Evolutionary conservation across 1,140 invertebrate genomes (phyloP), one percentile per base, ranked within the genome.

Genomic region (Camponotus pennsylvanicus): DNA sequence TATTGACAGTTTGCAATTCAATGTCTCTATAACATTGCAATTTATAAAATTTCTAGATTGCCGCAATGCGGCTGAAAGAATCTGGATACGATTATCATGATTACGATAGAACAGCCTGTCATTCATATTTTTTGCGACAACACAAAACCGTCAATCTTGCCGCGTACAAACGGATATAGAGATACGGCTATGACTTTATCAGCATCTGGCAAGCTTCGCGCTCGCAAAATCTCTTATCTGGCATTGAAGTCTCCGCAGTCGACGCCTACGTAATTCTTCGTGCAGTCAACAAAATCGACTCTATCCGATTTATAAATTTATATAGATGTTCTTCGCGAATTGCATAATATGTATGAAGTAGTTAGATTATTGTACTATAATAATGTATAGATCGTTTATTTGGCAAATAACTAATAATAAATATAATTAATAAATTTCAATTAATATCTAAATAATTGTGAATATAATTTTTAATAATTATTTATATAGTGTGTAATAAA

Each of bases 241-340:
- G 89, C 89, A 86, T 90, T 90, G 71, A 90, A 90, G 89, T 90
- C 89, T 86, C 89, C 86, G 64, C 63, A 64, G 76, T 42, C 57
- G 57, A 32, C 77, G 59, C 18, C 85, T 84, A 86, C 85, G 61
- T 42, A 32, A 40, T 76, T 37, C 34, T 40, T 27, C 67, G 75
- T 80, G 59, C 69, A 67, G 57, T 45, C 18, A 71, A 66, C 45
- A 61, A 77, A 59, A 73, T 34, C 18, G 66, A 63, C 71, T 42
- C 27, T 49, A n/a, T 78, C 80, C 77, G 84, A 89, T 83, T 89
- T 77, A 71, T 83, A 78, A 79, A 82, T 55, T 40, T 76, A 42
- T 34, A 55, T 55, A 69, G 32, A 57, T 61, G 79, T 73, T 42
- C 40, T 18, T 52, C 1, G 15, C 40, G 55, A 64, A 59, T 89